Percentiles rank a stretch among this genome's conserved stretches.
These are phyloP conservation scores for Cephus spinipes DNA, from an alignment of 2,888 invertebrate species.

Conservation along the genomic window DNA sequence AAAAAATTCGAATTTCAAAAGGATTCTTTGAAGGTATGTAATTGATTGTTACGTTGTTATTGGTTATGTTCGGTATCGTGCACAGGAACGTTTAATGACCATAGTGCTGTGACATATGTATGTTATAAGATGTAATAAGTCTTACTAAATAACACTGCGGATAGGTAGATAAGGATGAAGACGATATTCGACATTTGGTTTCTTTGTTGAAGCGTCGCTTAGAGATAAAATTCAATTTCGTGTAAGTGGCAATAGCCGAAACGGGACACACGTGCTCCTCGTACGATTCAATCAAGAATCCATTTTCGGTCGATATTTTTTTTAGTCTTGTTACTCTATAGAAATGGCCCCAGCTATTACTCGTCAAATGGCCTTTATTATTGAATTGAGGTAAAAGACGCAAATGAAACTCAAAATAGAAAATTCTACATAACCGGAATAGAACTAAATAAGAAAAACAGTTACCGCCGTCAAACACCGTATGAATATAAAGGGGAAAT, in stretches of 20 bases:
- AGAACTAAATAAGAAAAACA: no score
- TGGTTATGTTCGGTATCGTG: background rate
- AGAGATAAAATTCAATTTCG: background rate
- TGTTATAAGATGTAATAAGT: background rate
- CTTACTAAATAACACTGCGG: background rate
- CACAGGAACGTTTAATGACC: background rate
- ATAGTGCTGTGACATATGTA: background rate
- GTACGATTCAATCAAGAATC: background rate
- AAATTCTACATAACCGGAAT: no score
- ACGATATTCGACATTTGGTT: background rate
- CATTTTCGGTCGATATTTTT: background rate
- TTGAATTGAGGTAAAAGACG: no score
- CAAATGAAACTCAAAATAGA: no score
- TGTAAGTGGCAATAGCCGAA: background rate
- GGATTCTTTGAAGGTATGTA: no score
- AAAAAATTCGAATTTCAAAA: no score
- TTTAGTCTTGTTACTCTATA: background rate
- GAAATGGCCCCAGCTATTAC: background rate
- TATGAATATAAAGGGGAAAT: no score
- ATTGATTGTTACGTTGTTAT: no score
- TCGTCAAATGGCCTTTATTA: background rate
- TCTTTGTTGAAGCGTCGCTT: background rate
- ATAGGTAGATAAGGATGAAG: background rate
- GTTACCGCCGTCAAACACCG: no score
- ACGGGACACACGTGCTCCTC: background rate